Base-by-base conservation (phyloP, 2,113 vertebrate genomes). In the Platysternon megacephalum region DNA sequence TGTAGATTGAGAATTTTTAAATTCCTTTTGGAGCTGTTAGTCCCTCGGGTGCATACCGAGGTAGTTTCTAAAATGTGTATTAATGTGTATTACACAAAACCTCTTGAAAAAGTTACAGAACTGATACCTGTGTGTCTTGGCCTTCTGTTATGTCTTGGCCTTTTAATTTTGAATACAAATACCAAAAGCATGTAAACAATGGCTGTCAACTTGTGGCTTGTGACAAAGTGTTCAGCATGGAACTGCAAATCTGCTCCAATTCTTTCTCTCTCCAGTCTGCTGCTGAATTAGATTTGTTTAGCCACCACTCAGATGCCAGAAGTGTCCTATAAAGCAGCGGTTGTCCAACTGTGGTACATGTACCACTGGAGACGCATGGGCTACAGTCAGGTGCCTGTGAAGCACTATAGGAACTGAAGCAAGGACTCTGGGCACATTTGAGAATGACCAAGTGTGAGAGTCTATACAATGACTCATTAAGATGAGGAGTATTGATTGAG, bases 141-240 rank as follows among this genome's bases (percentile, higher is more conserved):
- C 52, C 49, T 93, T 94, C 82, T 48, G 0, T 90, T 82, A 86
- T 58, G 85, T 29, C 55, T 79, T 93, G 95, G 88, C 82, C 79
- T 26, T 93, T 91, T 72, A 52, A 3, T 84, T 94, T 51, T 86
- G 84, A 93, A 0, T 87, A 91, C 72, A 79, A 82, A 93, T 95
- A 88, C 76, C 84, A 87, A 72, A 87, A 88, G 80, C 85, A 86
- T 91, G 94, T 95, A 87, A 55, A 93, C 95, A 89, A 35, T 89
- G 55, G 6, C 82, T 94, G 79, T 96, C 91, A 94, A 87, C 80
- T 29, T 87, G 82, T 92, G 91, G 92, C 88, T 76, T 78, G 13
- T 87, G 91, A 87, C 53, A 87, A 39, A 91, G 44, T 61, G 16
- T 87, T 95, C 88, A 91, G 68, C 68, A 79, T 82, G 51, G 79